Percentiles rank a stretch among this genome's conserved stretches.
These are phyloP conservation scores for Siniperca obscura DNA, from an alignment of 2,797 vertebrate genomes.

Conservation along the genomic window DNA sequence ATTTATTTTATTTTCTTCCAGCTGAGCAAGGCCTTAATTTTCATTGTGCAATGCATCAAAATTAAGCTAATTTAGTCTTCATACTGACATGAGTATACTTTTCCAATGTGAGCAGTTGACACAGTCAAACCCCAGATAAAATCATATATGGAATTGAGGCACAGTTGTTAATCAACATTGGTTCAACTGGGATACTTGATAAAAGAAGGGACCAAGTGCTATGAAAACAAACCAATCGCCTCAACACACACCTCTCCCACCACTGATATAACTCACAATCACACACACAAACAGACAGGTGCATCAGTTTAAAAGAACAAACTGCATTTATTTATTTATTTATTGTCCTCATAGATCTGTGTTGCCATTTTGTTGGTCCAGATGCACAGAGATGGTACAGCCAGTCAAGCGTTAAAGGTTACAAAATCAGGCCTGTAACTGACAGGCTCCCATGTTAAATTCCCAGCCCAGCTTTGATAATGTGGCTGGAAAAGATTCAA, in stretches of 20 bases:
- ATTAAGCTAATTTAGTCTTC: not conserved
- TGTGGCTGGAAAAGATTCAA: slow-evolving; percentile 8
- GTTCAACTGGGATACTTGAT: not conserved
- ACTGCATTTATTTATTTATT: not conserved
- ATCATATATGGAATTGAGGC: not conserved
- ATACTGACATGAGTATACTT: not conserved
- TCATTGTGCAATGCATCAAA: not conserved
- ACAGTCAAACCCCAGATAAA: not conserved
- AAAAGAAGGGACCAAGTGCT: slow-evolving; percentile 26
- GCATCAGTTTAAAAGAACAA: not conserved
- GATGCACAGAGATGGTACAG: slow-evolving; percentile 25
- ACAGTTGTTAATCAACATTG: slow-evolving; percentile 11
- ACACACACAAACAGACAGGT: not conserved
- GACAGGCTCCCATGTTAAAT: slow-evolving; percentile 3
- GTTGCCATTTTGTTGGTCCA: not conserved
- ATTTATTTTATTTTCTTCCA: not conserved
- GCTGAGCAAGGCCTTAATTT: not conserved
- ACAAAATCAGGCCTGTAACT: slow-evolving; percentile 8
- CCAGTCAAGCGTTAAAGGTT: slow-evolving; percentile 1
- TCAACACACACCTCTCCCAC: not conserved
- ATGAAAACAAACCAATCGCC: slow-evolving; percentile 16
- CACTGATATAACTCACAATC: not conserved
- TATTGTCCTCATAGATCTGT: not conserved
- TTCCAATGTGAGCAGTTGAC: not conserved
- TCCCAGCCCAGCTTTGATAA: not conserved